Evolutionary conservation across 2,888 invertebrate species (phyloP).

Genomic region (Drosophila recens): DNA sequence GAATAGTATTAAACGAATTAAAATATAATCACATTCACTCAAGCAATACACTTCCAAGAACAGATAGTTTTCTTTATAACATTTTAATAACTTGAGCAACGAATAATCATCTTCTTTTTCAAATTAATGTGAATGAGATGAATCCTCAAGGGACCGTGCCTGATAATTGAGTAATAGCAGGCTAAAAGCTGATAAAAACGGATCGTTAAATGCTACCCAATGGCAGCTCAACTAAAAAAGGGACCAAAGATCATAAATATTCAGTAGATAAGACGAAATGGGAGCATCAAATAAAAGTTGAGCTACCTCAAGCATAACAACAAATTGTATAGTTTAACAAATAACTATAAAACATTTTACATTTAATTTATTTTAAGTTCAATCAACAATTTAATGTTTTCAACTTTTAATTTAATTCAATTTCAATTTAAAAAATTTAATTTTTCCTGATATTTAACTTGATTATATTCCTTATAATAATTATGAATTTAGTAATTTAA

Average conservation of each 20-base stretch:
- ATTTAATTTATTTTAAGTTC: background rate
- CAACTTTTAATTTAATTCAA: background rate
- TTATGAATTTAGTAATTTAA: too few species aligned
- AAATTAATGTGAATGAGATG: slow-evolving; percentile 1
- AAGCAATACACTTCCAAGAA: slow-evolving; percentile 5
- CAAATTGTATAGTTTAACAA: background rate
- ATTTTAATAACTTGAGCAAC: background rate
- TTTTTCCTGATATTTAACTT: too few species aligned
- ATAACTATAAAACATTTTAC: background rate
- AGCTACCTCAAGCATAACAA: background rate
- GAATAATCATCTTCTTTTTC: background rate
- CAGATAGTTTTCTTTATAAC: background rate
- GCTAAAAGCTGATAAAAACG: slow-evolving; percentile 13
- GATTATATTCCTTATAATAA: too few species aligned
- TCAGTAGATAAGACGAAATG: slow-evolving; percentile 2
- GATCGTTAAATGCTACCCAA: slow-evolving; percentile 7
- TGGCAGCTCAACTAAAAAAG: background rate
- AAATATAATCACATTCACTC: background rate
- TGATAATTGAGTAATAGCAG: slow-evolving; percentile 8
- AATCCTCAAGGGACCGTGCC: background rate
- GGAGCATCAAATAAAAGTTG: background rate
- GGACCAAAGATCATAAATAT: slow-evolving; percentile 5
- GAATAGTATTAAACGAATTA: background rate
- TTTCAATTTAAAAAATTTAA: too few species aligned
- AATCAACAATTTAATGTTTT: background rate